phyloP scores from a whole-genome alignment of 2,797 vertebrate genomes.

The Nothura maculosa region DNA sequence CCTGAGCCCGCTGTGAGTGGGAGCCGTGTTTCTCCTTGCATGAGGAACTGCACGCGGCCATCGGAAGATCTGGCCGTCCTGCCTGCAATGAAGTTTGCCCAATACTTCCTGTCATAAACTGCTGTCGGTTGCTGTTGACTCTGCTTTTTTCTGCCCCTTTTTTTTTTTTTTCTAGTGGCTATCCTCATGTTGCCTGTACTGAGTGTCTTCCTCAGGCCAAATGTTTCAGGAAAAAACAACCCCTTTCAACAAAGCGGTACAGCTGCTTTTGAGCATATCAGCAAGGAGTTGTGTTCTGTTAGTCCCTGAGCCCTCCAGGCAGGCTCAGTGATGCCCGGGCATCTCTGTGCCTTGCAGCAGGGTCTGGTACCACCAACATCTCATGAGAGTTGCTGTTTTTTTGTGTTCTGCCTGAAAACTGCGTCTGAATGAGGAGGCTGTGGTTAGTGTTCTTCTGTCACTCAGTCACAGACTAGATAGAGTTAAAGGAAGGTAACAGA shows the following conservation, averaged over 20 bases:
- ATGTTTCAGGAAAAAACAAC: background rate
- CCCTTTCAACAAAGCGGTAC: background rate
- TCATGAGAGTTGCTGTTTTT: background rate
- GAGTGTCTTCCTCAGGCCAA: rapidly evolving
- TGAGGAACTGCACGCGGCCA: background rate
- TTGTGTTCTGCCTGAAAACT: background rate
- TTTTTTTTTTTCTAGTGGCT: background rate
- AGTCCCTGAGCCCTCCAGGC: background rate
- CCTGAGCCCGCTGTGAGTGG: no score
- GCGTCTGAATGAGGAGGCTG: background rate
- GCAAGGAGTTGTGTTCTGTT: background rate
- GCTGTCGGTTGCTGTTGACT: background rate
- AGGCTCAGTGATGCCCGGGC: background rate
- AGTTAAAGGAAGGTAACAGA: background rate
- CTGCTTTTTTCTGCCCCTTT: background rate
- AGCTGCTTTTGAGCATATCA: background rate
- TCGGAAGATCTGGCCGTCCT: background rate
- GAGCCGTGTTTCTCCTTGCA: background rate
- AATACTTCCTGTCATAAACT: background rate
- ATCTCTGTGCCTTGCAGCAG: rapidly evolving
- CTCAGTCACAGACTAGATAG: background rate
- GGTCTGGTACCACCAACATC: background rate
- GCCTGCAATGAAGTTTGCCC: background rate
- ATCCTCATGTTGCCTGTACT: background rate
- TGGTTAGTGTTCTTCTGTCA: background rate